Evolutionary conservation across 2,113 vertebrate species (phyloP).

Genomic region (Rhadina sibilatrix): DNA sequence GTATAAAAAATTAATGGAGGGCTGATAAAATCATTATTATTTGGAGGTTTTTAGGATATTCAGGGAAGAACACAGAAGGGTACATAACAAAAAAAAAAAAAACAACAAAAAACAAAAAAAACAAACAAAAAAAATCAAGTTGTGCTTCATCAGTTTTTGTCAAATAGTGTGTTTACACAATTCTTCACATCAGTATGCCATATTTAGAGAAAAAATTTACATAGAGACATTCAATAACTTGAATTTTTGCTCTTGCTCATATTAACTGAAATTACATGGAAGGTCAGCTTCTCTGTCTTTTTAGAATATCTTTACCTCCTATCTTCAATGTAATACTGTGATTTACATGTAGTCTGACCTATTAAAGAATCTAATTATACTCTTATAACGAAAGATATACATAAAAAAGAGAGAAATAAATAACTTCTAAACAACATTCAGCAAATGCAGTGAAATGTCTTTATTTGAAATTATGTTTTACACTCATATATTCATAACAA

Average conservation of each 20-base stretch:
- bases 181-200: background rate
- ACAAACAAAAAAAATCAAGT: background rate
- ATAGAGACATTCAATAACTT: background rate
- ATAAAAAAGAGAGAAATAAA: background rate
- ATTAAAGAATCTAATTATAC: background rate
- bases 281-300: background rate
- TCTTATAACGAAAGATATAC: background rate
- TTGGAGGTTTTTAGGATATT: background rate
- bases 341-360: background rate
- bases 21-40: background rate
- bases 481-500: background rate
- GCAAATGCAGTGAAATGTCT: background rate
- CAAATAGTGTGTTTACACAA: fast-evolving
- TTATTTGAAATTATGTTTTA: background rate
- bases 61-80: background rate
- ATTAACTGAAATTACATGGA: background rate
- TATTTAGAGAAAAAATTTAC: background rate
- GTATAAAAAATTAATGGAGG: background rate
- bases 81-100: background rate
- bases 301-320: background rate
- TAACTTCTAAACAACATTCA: background rate
- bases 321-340: background rate
- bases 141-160: background rate
- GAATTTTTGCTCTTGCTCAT: background rate
- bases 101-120: background rate